These are phyloP conservation scores for Connochaetes taurinus DNA, from an alignment of 2,113 vertebrate species.

Conservation along the genomic window DNA sequence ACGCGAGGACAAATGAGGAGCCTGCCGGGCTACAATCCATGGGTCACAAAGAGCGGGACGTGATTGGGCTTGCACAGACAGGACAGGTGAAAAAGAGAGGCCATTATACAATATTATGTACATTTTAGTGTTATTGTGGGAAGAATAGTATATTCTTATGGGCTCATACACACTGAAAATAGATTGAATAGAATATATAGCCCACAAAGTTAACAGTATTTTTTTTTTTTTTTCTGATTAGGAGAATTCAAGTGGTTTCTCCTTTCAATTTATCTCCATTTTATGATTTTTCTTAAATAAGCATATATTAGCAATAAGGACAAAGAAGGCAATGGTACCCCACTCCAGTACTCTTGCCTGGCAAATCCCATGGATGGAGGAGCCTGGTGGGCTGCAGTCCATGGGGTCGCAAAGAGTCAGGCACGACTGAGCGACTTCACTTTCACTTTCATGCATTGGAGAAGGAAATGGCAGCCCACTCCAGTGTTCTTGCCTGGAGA, in stretches of 20 bases:
- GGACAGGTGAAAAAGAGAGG: background rate
- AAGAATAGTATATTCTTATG: background rate
- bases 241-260: background rate
- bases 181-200: background rate
- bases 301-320: background rate
- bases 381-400: too few relatives aligned
- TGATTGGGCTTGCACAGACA: accelerated
- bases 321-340: too few relatives aligned
- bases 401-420: too few relatives aligned
- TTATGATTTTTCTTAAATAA: background rate
- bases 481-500: too few relatives aligned
- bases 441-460: too few relatives aligned
- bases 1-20: background rate
- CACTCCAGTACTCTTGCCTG: too few relatives aligned
- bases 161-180: background rate
- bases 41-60: background rate
- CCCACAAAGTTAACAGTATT: background rate
- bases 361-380: too few relatives aligned
- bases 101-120: background rate
- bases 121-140: background rate
- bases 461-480: too few relatives aligned
- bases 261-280: background rate
- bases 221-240: background rate
- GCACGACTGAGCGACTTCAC: too few relatives aligned
- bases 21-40: background rate